These are phyloP conservation scores for Zootermopsis nevadensis DNA, from an alignment of 2,888 invertebrate species.

Conservation along the genomic window DNA sequence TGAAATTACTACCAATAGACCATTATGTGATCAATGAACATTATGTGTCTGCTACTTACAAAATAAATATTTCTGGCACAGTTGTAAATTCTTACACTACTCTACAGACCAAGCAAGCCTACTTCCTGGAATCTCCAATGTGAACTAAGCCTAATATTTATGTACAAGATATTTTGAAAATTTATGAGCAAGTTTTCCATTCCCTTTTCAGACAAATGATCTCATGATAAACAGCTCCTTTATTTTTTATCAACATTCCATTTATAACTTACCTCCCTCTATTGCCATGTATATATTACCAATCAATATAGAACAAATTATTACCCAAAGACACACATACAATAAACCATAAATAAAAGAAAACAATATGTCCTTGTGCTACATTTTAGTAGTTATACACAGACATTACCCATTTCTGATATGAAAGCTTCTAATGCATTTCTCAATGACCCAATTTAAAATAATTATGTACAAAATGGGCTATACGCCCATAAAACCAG, in stretches of 20 bases:
- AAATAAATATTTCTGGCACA: slow-evolving; percentile 12
- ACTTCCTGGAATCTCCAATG: not conserved
- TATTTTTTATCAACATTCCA: not conserved
- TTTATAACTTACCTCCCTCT: not conserved
- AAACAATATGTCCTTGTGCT: not conserved
- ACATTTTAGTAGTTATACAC: not conserved
- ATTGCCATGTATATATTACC: slow-evolving; percentile 22
- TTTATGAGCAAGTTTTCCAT: slow-evolving; percentile 23
- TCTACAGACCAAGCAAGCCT: not conserved
- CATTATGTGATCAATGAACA: no score
- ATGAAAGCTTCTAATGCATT: slow-evolving; percentile 17
- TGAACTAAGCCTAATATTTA: slow-evolving; percentile 17
- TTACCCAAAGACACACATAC: not conserved
- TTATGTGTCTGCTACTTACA: not conserved
- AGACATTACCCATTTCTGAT: slow-evolving; percentile 19
- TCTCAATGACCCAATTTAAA: not conserved
- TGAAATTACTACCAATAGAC: no score
- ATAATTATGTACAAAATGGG: slow-evolving; percentile 2
- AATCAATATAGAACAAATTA: not conserved
- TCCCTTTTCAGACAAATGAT: not conserved
- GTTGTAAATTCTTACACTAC: not conserved
- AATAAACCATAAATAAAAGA: not conserved
- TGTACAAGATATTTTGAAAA: not conserved
- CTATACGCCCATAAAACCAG: not conserved
- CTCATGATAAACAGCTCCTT: not conserved